A percentile compares a stretch with the other conserved stretches of the same genome.
Evolutionary conservation across 2,113 vertebrate species (phyloP).

Genomic region (Lanius collurio): DNA sequence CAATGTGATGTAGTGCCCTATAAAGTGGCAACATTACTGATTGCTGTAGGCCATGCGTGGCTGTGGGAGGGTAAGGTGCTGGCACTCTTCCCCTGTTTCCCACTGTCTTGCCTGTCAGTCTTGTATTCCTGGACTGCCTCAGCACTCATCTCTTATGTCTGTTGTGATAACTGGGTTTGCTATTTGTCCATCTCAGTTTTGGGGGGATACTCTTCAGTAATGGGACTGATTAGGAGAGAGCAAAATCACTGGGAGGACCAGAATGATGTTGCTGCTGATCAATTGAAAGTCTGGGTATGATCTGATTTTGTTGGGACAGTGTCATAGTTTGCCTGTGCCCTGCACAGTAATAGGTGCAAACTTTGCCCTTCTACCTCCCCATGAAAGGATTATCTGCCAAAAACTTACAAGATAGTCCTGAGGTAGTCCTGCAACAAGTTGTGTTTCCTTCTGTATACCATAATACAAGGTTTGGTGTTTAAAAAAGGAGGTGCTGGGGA

Average conservation of each 20-base stretch:
- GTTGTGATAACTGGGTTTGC: background rate
- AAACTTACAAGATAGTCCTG: background rate
- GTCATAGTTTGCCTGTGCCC: background rate
- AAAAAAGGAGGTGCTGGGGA: background rate
- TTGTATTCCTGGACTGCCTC: background rate
- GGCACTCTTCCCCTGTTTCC: background rate
- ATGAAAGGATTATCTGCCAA: background rate
- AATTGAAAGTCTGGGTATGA: background rate
- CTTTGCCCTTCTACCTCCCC: background rate
- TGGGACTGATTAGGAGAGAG: background rate
- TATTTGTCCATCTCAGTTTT: background rate
- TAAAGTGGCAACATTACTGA: background rate
- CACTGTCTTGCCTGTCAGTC: background rate
- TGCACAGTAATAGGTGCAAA: background rate
- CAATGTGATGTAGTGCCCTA: background rate
- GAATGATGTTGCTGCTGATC: background rate
- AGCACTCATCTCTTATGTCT: background rate
- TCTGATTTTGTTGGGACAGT: background rate
- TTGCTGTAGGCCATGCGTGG: fast-evolving
- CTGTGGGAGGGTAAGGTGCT: background rate
- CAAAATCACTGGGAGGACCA: background rate
- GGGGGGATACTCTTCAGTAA: background rate
- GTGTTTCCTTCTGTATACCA: background rate
- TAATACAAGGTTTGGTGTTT: background rate
- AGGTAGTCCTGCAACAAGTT: background rate